phyloP scores from a whole-genome alignment of 2,888 invertebrate genomes.

The Sycophila texana region DNA sequence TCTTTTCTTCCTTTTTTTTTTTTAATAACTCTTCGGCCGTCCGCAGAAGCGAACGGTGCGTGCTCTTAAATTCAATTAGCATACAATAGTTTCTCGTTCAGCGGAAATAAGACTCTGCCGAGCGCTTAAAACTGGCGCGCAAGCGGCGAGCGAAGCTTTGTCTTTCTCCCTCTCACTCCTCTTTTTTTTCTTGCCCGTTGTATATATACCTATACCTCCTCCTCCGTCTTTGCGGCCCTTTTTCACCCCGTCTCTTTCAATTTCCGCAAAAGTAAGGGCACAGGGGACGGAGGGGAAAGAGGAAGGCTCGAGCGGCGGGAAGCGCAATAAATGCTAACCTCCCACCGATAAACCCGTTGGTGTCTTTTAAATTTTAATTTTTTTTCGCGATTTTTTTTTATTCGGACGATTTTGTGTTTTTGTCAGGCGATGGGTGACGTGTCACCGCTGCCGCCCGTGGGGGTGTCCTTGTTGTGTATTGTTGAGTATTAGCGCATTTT shows the following conservation, averaged over 20 bases:
- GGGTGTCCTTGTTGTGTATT: constrained; percentile 74
- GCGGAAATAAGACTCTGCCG: constrained; percentile 41
- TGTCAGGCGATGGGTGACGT: background rate
- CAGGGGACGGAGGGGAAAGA: background rate
- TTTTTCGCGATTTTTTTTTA: too few relatives aligned
- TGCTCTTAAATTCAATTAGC: constrained; percentile 51
- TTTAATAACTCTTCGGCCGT: constrained; percentile 9
- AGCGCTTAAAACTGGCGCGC: constrained; percentile 7
- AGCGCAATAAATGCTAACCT: background rate
- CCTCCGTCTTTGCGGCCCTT: constrained; percentile 37
- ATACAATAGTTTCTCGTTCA: constrained; percentile 54
- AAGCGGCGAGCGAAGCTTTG: constrained; percentile 25
- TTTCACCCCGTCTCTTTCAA: background rate
- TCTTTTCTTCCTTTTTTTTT: constrained; percentile 40
- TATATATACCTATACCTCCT: constrained; percentile 4
- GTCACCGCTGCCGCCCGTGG: constrained; percentile 61
- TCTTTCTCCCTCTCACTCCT: constrained; percentile 1
- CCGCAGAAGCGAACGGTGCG: background rate
- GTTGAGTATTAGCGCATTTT: constrained; percentile 55
- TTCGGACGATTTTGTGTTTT: too few relatives aligned
- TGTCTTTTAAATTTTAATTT: too few relatives aligned
- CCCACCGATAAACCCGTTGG: too few relatives aligned
- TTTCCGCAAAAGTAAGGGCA: constrained; percentile 12
- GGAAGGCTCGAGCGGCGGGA: constrained; percentile 4
- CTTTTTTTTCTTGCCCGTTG: constrained; percentile 1